These are phyloP conservation scores for Urocyon cinereoargenteus DNA, from an alignment of 2,797 vertebrate genomes.

Conservation along the genomic window DNA sequence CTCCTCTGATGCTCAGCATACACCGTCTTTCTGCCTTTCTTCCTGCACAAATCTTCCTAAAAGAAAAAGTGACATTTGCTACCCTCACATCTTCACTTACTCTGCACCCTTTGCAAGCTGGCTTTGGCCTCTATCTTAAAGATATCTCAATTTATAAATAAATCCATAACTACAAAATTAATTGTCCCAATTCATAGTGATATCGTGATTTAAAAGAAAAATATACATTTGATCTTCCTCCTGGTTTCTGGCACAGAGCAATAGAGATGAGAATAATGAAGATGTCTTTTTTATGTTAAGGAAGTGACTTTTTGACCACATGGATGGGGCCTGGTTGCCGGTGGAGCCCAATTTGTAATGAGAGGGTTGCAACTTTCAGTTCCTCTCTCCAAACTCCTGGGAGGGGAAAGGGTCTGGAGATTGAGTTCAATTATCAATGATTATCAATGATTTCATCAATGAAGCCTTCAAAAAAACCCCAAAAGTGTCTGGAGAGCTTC, in stretches of 20 bases:
- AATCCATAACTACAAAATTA: not conserved
- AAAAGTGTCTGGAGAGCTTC: not conserved
- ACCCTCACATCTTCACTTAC: not conserved
- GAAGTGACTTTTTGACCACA: not conserved
- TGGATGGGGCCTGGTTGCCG: not conserved
- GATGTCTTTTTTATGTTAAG: not conserved
- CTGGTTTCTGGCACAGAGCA: not conserved
- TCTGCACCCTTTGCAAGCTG: not conserved
- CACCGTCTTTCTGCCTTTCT: not conserved
- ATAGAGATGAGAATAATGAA: not conserved
- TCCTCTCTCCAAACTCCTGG: too few relatives aligned
- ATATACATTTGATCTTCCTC: not conserved
- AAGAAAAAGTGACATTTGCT: not conserved
- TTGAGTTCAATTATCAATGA: not conserved
- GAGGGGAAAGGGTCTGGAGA: not conserved
- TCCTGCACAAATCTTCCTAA: not conserved
- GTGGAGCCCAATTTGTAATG: not conserved
- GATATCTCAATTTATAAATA: not conserved
- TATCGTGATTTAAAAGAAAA: not conserved
- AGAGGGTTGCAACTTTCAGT: not conserved
- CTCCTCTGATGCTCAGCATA: not conserved
- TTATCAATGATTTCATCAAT: not conserved
- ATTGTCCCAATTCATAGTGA: not conserved
- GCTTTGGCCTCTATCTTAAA: not conserved
- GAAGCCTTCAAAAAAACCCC: not conserved